Base-by-base conservation (phyloP, 2,888 invertebrate species). In the Drosophila rubida region DNA sequence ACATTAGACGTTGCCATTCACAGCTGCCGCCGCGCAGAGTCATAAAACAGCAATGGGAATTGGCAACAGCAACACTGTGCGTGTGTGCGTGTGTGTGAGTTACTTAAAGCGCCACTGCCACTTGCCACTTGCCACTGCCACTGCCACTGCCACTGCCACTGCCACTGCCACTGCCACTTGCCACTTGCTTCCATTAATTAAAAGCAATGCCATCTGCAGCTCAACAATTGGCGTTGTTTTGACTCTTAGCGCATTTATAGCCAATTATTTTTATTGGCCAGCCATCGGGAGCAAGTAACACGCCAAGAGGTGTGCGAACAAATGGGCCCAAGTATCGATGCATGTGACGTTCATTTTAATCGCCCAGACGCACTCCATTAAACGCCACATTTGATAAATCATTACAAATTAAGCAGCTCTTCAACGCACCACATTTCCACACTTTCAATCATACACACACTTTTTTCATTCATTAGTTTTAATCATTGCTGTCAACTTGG, bases 221-320 rank as follows among this genome's bases (percentile, higher is more conserved):
- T 4, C 39, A 7, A 41, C 58, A 66, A 70, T 81, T 85, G 80
- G 69, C 63, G 63, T 86, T 81, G 69, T 82, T 87, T 82, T 87
- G 88, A 85, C 81, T 82, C 74, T 64, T 71, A 64, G 88, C 80
- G 78, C 88, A 87, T 87, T 82, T 82, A 82, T 87, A 66, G 86
- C 82, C 88, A 82, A 82, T 82, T 82, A 82, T 87, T 82, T 82
- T 80, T 82, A 82, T 82, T 76, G 78, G 69, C 63, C 51, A 57
- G 62, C 58, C 49, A 69, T 16, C 30, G 39, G 42, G 23, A 30
- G 46, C 4, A n/a, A 11, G 30, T 32, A 57, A 37, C 60, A 60
- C 75, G 61, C 68, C 54, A 41, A 82, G 82, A 82, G 82, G 82
- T 83, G 82, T 77, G 74, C 27, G 69, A 74, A 86, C 86, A 83